Evolutionary conservation across 2,888 invertebrate species (phyloP).

Genomic region (Cotesia congregata): DNA sequence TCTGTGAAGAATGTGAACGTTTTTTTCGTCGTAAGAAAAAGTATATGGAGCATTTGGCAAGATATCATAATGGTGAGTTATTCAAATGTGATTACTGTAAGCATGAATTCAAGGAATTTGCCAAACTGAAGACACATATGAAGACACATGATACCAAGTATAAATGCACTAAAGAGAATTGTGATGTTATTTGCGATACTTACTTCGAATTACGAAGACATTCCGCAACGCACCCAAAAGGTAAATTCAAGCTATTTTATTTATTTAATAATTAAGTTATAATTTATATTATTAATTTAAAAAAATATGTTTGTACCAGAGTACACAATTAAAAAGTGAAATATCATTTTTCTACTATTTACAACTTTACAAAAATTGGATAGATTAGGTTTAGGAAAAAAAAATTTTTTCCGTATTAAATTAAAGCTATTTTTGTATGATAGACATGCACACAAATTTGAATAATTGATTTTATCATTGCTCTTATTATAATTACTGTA

Average conservation of each 20-base stretch:
- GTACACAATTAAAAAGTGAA: too few species aligned
- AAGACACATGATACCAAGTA: conserved; percentile 66
- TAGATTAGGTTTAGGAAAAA: too few species aligned
- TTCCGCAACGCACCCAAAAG: conserved; percentile 67
- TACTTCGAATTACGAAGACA: conserved; percentile 72
- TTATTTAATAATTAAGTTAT: conserved; percentile 44
- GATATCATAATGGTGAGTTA: conserved; percentile 70
- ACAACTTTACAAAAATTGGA: too few species aligned
- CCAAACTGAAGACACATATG: conserved; percentile 72
- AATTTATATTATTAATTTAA: neutral
- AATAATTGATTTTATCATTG: too few species aligned
- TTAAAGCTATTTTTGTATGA: too few species aligned
- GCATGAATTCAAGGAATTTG: conserved; percentile 71
- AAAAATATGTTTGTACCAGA: too few species aligned
- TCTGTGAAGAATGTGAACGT: conserved; percentile 72
- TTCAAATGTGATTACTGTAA: conserved; percentile 74
- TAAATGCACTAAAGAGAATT: conserved; percentile 71
- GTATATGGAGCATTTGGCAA: conserved; percentile 73
- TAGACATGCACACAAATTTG: too few species aligned
- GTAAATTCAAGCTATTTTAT: conserved; percentile 46
- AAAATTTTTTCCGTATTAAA: too few species aligned
- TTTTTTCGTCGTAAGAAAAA: conserved; percentile 75
- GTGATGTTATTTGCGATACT: conserved; percentile 71
- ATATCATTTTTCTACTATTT: too few species aligned
- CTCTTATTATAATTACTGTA: too few species aligned